phyloP scores from a whole-genome alignment of 2,113 vertebrate species.

The Callionymus lyra region DNA sequence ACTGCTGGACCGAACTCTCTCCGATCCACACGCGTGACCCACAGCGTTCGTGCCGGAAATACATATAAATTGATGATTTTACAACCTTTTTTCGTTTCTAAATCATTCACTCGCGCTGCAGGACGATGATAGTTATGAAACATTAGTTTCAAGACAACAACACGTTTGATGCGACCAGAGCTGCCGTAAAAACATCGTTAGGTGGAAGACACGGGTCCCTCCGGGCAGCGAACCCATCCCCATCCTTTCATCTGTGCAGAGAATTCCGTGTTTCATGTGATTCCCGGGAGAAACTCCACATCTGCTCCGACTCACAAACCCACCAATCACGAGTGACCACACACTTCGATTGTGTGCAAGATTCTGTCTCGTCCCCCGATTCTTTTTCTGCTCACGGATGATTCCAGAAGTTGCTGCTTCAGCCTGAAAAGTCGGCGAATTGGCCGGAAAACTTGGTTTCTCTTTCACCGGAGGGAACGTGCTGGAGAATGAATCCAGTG shows the following conservation, averaged over 20 bases:
- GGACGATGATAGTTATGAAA: no score
- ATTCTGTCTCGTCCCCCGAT: no score
- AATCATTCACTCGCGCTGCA: no score
- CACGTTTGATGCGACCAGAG: conserved; percentile 6
- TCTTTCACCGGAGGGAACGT: no score
- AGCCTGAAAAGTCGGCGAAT: no score
- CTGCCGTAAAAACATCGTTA: conserved; percentile 34
- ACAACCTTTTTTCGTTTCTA: no score
- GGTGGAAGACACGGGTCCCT: conserved; percentile 16
- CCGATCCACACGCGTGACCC: no score
- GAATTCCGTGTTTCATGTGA: not conserved
- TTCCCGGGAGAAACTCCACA: conserved; percentile 11
- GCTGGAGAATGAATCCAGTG: conserved; percentile 16
- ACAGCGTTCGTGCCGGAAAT: no score
- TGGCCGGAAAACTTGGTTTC: no score
- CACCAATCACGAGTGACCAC: conserved; percentile 12
- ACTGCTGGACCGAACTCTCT: not conserved
- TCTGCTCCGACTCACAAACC: conserved; percentile 28
- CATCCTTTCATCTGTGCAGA: conserved; percentile 40
- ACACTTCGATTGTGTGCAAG: conserved; percentile 16
- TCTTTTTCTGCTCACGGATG: no score
- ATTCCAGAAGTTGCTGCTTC: no score
- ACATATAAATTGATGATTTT: no score
- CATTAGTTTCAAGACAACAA: not conserved
- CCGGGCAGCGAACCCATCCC: conserved; percentile 9